Evolutionary conservation across 92 coral and sea anemone genomes (phyloP), one percentile per base, ranked within the genome.

Genomic region (Isaurus tuberculatus): DNA sequence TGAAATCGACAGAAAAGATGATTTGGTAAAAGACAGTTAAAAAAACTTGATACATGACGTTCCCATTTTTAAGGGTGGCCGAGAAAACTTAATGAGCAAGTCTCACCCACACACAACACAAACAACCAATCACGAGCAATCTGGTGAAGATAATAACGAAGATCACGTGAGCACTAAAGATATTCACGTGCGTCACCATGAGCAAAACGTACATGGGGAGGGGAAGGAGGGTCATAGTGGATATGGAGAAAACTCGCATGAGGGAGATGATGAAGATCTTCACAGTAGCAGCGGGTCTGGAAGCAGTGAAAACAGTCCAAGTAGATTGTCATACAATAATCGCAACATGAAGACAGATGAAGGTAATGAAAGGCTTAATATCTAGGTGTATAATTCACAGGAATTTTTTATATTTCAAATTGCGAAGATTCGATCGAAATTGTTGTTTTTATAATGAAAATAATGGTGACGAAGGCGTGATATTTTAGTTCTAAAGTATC

Each of bases 81-180:
- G 19, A 20, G 31, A n/a, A 20, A 77, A 40, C 31, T 16, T 0
- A 33, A 30, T 57, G 31, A 77, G 17, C 33, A 57, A 61, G 22
- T 5, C 11, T 22, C 67, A 75, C 49, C 29, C 28, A 34, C 51
- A 75, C 40, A 33, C 27, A 25, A 7, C 36, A n/a, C 20, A 75
- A 42, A 57, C 53, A 28, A 32, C 14, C 70, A 77, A 58, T 58
- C 70, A 77, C 55, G 69, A 77, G 31, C 70, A 57, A 25, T 77
- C 82, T 46, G 70, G 82, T 11, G 82, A 77, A 37, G 51, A 44
- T 57, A 69, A 77, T 34, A 67, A 77, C 22, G 33, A 40, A 53
- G 80, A 74, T 58, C 70, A 77, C 51, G 82, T 77, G 69, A 69
- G 58, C 51, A 57, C 0, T 20, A 55, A 77, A 25, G 82, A 77